Percentiles rank a stretch among this genome's conserved stretches.
These are phyloP conservation scores for Hirundichthys speculiger DNA, from an alignment of 2,113 vertebrate species.

Conservation along the genomic window DNA sequence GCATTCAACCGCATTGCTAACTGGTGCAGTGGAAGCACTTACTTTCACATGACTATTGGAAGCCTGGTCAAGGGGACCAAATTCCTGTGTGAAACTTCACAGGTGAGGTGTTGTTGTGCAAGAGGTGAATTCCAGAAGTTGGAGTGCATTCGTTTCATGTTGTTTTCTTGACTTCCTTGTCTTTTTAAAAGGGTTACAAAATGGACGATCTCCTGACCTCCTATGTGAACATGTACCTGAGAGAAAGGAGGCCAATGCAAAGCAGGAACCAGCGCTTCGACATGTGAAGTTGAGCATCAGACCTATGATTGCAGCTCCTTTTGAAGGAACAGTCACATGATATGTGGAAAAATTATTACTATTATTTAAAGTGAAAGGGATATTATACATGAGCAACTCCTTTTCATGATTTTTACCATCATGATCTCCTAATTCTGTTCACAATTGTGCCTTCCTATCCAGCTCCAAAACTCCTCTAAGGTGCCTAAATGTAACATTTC, in stretches of 20 bases:
- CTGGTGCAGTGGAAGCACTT: conserved; percentile 98
- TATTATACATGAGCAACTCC: too few species aligned
- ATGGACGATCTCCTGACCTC: conserved; percentile 97
- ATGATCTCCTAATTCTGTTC: too few species aligned
- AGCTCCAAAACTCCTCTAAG: neutral
- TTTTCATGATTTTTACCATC: too few species aligned
- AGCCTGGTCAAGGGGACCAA: conserved; percentile 89
- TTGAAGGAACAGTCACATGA: neutral
- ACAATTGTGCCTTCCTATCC: neutral
- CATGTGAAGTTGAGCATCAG: conserved; percentile 38
- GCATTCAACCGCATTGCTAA: conserved; percentile 92
- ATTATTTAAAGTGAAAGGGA: too few species aligned
- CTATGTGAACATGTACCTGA: conserved; percentile 86
- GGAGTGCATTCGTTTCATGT: neutral
- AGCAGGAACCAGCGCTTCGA: conserved; percentile 68
- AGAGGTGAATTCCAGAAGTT: neutral
- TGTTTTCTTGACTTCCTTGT: conserved; percentile 9
- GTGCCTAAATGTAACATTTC: neutral
- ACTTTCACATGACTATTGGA: conserved; percentile 95
- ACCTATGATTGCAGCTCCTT: neutral
- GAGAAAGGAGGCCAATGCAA: conserved; percentile 70
- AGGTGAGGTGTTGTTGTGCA: conserved; percentile 82
- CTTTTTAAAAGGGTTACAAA: conserved; percentile 91
- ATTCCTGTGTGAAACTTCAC: conserved; percentile 94
- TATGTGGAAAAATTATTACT: conserved; percentile 3